These are phyloP conservation scores for Stegostoma tigrinum DNA, from an alignment of 2,113 vertebrate species.

Conservation along the genomic window DNA sequence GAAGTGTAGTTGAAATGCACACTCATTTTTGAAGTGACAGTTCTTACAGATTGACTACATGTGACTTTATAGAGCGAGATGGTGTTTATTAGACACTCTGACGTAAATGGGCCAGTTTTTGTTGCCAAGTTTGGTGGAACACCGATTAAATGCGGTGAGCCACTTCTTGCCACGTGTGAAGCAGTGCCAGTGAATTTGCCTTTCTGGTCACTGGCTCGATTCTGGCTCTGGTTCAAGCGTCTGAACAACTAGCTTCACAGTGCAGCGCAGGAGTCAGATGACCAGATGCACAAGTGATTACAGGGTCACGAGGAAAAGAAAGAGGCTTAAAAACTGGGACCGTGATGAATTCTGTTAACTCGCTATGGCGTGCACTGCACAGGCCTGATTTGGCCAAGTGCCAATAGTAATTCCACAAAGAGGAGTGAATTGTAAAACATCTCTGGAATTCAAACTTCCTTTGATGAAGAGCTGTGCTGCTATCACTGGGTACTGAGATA, in stretches of 20 bases:
- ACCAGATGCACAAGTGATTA: constrained; percentile 68
- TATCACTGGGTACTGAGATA: neutral
- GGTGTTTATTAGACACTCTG: neutral
- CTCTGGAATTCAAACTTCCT: neutral
- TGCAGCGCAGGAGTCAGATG: constrained; percentile 59
- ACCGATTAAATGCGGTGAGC: neutral
- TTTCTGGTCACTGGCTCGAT: neutral
- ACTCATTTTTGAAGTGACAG: neutral
- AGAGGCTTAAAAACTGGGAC: constrained; percentile 62
- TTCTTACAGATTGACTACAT: neutral
- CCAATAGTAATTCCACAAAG: neutral
- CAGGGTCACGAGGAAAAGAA: constrained; percentile 68
- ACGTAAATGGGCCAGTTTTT: neutral
- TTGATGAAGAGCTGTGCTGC: neutral
- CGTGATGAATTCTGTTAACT: neutral
- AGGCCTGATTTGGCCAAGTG: neutral
- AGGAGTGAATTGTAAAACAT: no score
- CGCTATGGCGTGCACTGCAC: neutral
- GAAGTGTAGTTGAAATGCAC: neutral
- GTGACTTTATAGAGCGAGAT: neutral
- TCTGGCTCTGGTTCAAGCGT: neutral
- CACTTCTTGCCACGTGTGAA: neutral
- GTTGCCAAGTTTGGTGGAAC: neutral
- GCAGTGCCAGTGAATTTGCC: neutral
- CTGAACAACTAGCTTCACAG: constrained; percentile 67